Evolutionary conservation across 2,888 invertebrate species (phyloP).

Genomic region (Torymus texanus): DNA sequence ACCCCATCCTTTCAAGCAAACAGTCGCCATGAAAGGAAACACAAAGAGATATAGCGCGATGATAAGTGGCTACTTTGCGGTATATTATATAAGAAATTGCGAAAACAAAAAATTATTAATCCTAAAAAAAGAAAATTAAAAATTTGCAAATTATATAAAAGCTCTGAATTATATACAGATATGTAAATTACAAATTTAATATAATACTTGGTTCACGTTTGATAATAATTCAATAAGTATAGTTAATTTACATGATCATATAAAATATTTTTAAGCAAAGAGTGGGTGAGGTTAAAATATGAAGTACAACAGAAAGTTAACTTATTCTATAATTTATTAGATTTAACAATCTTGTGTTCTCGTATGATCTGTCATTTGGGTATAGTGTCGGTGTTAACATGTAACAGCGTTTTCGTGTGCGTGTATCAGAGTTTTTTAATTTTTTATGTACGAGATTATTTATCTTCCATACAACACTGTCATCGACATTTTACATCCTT

Average conservation of each 20-base stretch:
- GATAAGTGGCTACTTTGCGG: too few species aligned
- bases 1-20: background rate
- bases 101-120: background rate
- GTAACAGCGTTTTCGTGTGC: conserved; percentile 42
- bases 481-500: conserved; percentile 56
- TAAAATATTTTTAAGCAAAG: too few species aligned
- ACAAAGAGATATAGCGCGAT: too few species aligned
- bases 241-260: too few species aligned
- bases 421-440: conserved; percentile 14
- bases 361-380: conserved; percentile 54
- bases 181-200: too few species aligned
- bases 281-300: background rate
- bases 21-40: too few species aligned
- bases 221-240: too few species aligned
- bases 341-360: conserved; percentile 64
- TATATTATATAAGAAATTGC: too few species aligned
- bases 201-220: too few species aligned
- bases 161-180: too few species aligned
- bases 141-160: too few species aligned
- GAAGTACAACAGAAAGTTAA: conserved; percentile 32
- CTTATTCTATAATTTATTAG: conserved; percentile 69
- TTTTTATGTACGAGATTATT: conserved; percentile 23
- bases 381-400: conserved; percentile 41
- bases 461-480: conserved; percentile 59
- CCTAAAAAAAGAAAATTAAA: background rate